Base-by-base conservation (phyloP, 2,797 vertebrate species). In the Spinibarbus caldwelli region DNA sequence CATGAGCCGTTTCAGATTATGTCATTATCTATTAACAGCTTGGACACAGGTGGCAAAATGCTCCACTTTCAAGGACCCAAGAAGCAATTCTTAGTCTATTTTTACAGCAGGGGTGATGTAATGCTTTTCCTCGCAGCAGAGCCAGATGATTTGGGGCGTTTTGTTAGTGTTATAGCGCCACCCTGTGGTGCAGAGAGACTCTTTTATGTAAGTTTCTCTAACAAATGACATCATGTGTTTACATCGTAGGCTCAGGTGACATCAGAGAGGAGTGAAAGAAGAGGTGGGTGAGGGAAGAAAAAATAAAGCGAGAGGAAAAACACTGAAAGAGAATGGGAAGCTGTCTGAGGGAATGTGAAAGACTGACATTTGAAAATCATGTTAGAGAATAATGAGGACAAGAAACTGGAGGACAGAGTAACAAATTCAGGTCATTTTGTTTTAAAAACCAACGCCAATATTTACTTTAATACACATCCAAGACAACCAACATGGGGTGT, bases 11-110 rank as follows among this genome's bases (percentile, higher is more conserved):
- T 87, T 88, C 73, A 87, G 85, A 89, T 89, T 88, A 88, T 88
- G 88, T 89, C 89, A 90, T 90, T 88, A 86, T 90, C 86, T 88
- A 87, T 88, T 87, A 89, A 87, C 87, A 86, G 89, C 85, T 78
- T 87, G 83, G 83, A 89, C 87, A 86, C 88, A 88, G 88, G 88
- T 89, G 88, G 88, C 85, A 89, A 88, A 88, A 90, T 82, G 88
- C 85, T 90, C 88, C 88, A 88, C 83, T 89, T 90, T 86, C 89
- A 90, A 83, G 71, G 82, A 87, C 52, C 81, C 89, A 86, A 82
- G 86, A 85, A 89, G 85, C 77, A 89, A 82, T 85, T 78, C 82
- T 66, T 70, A 41, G 75, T 86, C 87, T 85, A 87, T 89, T 87
- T 89, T 86, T 85, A 67, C 83, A 7, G 83, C 45, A 36, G 64